These are phyloP conservation scores for Gymnogyps californianus DNA, from an alignment of 2,113 vertebrate genomes.

Conservation along the genomic window DNA sequence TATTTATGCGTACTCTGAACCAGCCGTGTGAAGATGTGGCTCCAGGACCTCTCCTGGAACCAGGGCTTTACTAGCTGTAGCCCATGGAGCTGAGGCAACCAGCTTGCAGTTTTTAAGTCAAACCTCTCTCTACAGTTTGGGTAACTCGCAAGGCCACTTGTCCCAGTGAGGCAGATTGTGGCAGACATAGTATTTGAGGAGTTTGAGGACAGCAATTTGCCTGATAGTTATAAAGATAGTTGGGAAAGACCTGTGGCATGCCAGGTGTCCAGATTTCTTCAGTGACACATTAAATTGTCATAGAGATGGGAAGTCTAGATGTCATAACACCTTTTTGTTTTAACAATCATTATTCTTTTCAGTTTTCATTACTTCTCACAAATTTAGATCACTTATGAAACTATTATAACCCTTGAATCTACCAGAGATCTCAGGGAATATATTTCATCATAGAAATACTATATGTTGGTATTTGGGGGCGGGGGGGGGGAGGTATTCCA, in stretches of 20 bases:
- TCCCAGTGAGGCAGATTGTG: neutral
- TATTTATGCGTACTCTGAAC: neutral
- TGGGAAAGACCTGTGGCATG: neutral
- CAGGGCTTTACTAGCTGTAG: neutral
- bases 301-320: neutral
- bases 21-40: rapidly evolving
- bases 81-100: neutral
- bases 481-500: rapidly evolving
- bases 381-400: neutral
- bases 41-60: neutral
- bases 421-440: neutral
- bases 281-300: neutral
- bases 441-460: neutral
- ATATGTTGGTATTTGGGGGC: neutral
- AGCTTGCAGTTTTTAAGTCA: neutral
- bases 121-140: neutral
- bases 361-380: neutral
- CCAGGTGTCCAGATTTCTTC: neutral
- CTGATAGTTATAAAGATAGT: neutral
- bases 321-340: neutral
- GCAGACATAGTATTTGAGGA: neutral
- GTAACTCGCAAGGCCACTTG: neutral
- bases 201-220: neutral
- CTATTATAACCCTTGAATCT: neutral
- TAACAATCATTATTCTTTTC: neutral